These are phyloP conservation scores for Tachycineta bicolor DNA, from an alignment of 2,113 vertebrate genomes.

Conservation along the genomic window DNA sequence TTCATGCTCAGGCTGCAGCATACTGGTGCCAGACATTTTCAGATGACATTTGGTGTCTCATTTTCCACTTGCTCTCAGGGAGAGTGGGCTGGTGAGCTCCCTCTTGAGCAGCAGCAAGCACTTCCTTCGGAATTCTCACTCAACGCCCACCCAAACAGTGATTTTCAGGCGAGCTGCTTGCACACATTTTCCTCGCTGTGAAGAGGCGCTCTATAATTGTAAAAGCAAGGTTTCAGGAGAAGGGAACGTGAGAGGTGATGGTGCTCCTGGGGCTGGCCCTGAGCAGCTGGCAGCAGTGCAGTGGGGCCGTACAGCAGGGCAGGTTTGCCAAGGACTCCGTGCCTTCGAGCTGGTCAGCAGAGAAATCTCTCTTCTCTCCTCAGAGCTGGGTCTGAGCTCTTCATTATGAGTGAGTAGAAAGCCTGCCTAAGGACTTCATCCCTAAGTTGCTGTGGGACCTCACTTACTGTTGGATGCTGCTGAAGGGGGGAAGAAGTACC, in stretches of 20 bases:
- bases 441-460: neutral
- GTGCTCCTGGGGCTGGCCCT: neutral
- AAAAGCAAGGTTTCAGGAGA: neutral
- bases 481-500: neutral
- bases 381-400: neutral
- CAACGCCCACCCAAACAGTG: constrained; percentile 17
- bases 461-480: neutral
- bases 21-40: constrained; percentile 10
- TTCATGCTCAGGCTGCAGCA: neutral
- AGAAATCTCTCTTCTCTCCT: neutral
- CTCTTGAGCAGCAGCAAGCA: neutral
- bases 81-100: constrained; percentile 25
- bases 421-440: neutral
- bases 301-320: neutral
- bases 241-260: neutral
- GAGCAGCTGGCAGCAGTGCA: neutral
- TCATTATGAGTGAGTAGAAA: neutral
- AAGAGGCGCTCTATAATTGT: neutral
- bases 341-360: neutral
- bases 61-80: neutral
- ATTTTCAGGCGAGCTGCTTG: neutral
- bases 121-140: constrained; percentile 5
- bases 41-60: constrained; percentile 32
- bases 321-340: neutral
- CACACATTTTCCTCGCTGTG: neutral